Evolutionary conservation across 2,888 invertebrate genomes (phyloP).

Genomic region (Ernsta delagoae): DNA sequence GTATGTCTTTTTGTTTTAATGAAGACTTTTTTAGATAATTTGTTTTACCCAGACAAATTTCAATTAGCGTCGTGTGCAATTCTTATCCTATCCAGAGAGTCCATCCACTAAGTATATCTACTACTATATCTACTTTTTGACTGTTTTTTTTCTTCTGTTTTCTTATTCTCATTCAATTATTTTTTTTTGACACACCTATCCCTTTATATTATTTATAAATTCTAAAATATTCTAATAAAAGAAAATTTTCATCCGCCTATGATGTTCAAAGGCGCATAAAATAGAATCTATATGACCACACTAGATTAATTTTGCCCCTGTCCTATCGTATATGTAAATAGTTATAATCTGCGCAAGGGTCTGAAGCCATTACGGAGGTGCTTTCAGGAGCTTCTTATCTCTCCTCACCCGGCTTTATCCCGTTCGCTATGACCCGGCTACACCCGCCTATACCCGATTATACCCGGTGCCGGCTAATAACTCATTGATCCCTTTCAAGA

Average conservation of each 20-base stretch:
- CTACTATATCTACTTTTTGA: no score
- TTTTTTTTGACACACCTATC: no score
- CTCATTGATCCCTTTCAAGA: constrained; percentile 38
- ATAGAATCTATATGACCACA: constrained; percentile 11
- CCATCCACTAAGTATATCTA: no score
- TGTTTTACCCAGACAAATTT: no score
- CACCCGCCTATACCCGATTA: no score
- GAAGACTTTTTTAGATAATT: no score
- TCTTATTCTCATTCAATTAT: no score
- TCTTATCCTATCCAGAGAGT: no score
- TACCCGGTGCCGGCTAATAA: constrained; percentile 38
- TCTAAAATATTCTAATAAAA: background rate
- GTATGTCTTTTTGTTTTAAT: no score
- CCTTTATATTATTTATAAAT: no score
- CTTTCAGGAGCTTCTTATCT: constrained; percentile 34
- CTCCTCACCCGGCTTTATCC: background rate
- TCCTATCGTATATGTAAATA: constrained; percentile 33
- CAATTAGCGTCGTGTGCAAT: no score
- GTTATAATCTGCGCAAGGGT: constrained; percentile 31
- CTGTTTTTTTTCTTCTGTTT: no score
- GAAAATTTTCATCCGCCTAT: background rate
- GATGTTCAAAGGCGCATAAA: constrained; percentile 16
- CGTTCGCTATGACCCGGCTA: constrained; percentile 19
- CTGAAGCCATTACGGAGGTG: constrained; percentile 32
- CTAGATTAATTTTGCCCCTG: constrained; percentile 20